These are phyloP conservation scores for Schizothorax lantsangensis DNA, from an alignment of 2,797 vertebrate species.

Conservation along the genomic window DNA sequence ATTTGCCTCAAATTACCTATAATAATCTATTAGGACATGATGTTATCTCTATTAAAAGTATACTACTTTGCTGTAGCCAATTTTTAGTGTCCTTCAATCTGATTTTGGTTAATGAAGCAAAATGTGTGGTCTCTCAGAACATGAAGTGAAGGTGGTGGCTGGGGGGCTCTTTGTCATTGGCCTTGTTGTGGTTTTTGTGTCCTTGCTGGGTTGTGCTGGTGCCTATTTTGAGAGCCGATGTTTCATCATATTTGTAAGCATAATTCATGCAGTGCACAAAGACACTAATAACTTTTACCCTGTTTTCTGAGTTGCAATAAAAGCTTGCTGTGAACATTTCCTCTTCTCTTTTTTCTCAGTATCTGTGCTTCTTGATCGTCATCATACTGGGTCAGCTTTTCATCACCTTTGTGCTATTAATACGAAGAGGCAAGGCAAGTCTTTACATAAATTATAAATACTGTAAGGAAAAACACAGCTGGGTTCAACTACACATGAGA, in stretches of 20 bases:
- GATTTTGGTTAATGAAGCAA: neutral
- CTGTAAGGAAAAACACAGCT: neutral
- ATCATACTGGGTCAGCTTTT: conserved; percentile 72
- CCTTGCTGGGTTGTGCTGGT: conserved; percentile 65
- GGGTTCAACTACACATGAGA: neutral
- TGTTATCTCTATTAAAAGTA: neutral
- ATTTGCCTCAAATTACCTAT: neutral
- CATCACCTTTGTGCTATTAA: conserved; percentile 63
- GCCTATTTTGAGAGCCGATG: conserved; percentile 52
- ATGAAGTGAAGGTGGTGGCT: conserved; percentile 64
- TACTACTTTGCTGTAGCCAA: neutral
- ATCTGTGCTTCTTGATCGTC: conserved; percentile 63
- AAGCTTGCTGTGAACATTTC: neutral
- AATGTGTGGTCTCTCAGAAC: conserved; percentile 39
- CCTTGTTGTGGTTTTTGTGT: conserved; percentile 61
- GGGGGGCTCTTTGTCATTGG: conserved; percentile 69
- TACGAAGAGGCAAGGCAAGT: conserved; percentile 61
- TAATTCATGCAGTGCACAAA: neutral
- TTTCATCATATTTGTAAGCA: conserved; percentile 69
- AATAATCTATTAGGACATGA: neutral
- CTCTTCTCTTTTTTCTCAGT: conserved; percentile 63
- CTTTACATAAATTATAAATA: neutral
- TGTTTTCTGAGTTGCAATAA: neutral
- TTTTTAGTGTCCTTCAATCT: neutral
- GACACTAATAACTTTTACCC: neutral